Evolutionary conservation across 1,140 invertebrate genomes (phyloP).

Genomic region (Cydia splendana): DNA sequence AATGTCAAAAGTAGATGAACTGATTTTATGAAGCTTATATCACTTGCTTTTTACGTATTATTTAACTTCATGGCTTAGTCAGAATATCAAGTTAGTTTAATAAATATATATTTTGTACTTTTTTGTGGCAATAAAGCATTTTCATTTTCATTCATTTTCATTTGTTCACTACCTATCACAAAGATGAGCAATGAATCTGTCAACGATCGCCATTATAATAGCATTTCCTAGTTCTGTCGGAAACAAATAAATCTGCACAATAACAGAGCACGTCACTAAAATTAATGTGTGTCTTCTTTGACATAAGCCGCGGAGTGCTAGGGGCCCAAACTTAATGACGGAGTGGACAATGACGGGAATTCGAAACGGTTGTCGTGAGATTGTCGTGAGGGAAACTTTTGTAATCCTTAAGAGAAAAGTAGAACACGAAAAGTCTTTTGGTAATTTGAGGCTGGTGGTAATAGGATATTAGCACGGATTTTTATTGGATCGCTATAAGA

Average conservation of each 20-base stretch:
- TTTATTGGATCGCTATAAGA: background rate
- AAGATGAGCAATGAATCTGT: constrained; percentile 36
- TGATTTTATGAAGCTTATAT: background rate
- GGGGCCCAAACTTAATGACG: constrained; percentile 76
- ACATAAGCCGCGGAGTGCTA: constrained; percentile 60
- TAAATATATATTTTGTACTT: too few relatives aligned
- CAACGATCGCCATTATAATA: constrained; percentile 59
- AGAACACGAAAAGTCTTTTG: constrained; percentile 27
- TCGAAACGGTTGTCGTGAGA: constrained; percentile 73
- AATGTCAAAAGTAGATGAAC: background rate
- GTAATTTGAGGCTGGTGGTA: constrained; percentile 1
- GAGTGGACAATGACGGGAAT: constrained; percentile 74
- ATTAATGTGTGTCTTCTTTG: constrained; percentile 64
- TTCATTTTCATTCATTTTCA: too few relatives aligned
- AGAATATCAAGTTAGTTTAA: constrained; percentile 22
- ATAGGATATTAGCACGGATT: background rate
- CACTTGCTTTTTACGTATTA: background rate
- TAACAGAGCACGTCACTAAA: constrained; percentile 60
- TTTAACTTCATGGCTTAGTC: background rate
- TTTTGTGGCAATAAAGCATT: too few relatives aligned
- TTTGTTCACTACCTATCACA: constrained; percentile 34
- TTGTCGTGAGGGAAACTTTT: constrained; percentile 53
- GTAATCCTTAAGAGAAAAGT: constrained; percentile 48
- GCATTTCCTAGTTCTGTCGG: constrained; percentile 63
- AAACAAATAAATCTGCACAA: constrained; percentile 72